Evolutionary conservation across 2,888 invertebrate genomes (phyloP), one percentile per base, ranked within the genome.

Genomic region (Liposcelis brunnea): DNA sequence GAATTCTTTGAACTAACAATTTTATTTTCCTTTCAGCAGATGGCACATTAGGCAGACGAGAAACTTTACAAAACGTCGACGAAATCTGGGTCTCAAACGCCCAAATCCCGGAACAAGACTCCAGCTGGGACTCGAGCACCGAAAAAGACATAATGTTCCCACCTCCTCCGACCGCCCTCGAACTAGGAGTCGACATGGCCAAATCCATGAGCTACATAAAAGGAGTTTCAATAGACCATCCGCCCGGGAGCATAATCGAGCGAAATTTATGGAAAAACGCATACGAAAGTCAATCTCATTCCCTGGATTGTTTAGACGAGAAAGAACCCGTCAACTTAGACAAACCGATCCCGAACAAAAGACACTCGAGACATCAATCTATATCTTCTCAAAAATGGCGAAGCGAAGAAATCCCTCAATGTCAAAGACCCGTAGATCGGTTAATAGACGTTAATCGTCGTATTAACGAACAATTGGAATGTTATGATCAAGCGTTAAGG

Each of bases 401-500:
- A 15, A 51, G 50, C 36, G 50, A 49, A 38, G 50, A 50, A 15
- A 12, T 49, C 10, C 49, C 47, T 36, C 48, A 49, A 2, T 47
- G 48, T 15, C 48, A 50, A 21, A 15, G 32, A 15, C 35, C 42
- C 31, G 15, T 49, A 10, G 47, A 48, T 31, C 43, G 48, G 34
- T 47, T 51, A 34, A 47, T 52, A 12, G 49, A 51, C 14, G 53
- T 53, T 32, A 52, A 49, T 6, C 49, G 50, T 31, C 49, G 50
- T 3, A 56, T 56, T 12, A 55, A 54, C 42, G 54, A 54, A 15
- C 56, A 56, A 42, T 48, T 56, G 18, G 50, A 55, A 45, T 56
- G 56, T 43, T 56, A 56, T 45, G 56, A 56, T 48, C 54, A 56
- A 50, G 56, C 56, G 8, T 45, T 56, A 8, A 48, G 55, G 36